A percentile compares a stretch with the other conserved stretches of the same genome.
Conservation (phyloP, 2,113 vertebrate genomes). For the Clarias macrocephalus region DNA sequence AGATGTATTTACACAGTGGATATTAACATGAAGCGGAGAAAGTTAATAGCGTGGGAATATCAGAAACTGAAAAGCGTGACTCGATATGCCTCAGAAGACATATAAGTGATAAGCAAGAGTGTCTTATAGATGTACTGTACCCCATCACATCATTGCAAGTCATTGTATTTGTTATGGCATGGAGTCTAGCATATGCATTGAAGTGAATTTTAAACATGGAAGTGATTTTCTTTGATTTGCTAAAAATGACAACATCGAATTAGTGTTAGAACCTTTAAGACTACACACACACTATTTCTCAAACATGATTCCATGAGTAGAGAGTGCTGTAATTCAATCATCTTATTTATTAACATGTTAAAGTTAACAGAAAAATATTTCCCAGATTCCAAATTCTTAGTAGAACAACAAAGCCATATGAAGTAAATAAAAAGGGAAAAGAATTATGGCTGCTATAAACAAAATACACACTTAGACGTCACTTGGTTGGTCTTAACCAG, state of each 20-base stretch:
- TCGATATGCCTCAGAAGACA: neutral
- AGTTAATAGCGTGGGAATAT: neutral
- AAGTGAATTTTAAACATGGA: too few relatives aligned
- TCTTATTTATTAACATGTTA: neutral
- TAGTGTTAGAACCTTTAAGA: neutral
- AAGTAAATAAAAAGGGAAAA: too few relatives aligned
- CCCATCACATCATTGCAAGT: neutral
- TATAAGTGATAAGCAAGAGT: neutral
- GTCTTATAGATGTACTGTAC: neutral
- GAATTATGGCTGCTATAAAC: too few relatives aligned
- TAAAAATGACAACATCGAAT: conserved; percentile 44
- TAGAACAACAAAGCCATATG: too few relatives aligned
- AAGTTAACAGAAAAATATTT: neutral
- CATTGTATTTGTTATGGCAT: too few relatives aligned
- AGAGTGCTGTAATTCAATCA: neutral
- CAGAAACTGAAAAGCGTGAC: neutral
- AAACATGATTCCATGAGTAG: neutral
- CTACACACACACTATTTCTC: neutral
- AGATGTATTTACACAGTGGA: neutral
- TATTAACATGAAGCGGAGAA: neutral
- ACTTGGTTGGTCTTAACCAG: neutral
- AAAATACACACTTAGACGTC: neutral
- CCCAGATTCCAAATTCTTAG: too few relatives aligned
- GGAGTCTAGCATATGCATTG: neutral
- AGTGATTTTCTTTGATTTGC: too few relatives aligned